A percentile compares a stretch with the other conserved stretches of the same genome.
These are phyloP conservation scores for Drosophila histrio DNA, from an alignment of 2,888 invertebrate species.

Conservation along the genomic window DNA sequence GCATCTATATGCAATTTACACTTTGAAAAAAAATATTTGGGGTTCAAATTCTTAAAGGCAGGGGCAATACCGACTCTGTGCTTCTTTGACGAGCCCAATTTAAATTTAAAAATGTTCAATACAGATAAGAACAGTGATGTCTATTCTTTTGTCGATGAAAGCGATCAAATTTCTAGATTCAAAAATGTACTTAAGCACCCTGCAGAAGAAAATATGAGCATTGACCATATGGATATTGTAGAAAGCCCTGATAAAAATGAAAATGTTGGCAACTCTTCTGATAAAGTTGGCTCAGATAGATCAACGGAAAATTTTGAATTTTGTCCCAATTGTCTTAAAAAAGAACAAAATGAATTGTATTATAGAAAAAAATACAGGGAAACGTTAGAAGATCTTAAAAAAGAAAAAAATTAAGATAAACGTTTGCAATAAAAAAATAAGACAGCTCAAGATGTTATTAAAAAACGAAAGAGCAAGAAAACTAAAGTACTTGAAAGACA, in stretches of 20 bases:
- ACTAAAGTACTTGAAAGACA: not conserved
- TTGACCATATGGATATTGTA: not conserved
- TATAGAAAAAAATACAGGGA: not conserved
- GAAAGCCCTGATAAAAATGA: not conserved
- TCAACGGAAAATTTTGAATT: not conserved
- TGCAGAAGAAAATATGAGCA: not conserved
- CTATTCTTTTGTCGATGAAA: not conserved
- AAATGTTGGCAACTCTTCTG: not conserved
- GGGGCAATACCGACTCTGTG: not conserved
- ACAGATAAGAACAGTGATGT: not conserved
- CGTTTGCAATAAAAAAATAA: not conserved
- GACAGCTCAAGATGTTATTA: no score
- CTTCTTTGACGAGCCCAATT: not conserved
- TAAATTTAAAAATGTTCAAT: not conserved
- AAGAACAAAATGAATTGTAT: not conserved
- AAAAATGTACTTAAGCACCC: no score
- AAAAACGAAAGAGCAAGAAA: no score
- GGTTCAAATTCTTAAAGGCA: not conserved
- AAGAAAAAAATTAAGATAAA: not conserved
- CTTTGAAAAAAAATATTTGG: no score
- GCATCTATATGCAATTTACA: not conserved
- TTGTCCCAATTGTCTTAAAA: not conserved
- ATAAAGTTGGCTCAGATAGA: not conserved
- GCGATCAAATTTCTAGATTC: not conserved
- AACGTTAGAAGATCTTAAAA: not conserved